These are phyloP conservation scores for Eilema depressum DNA, from an alignment of 2,888 invertebrate species.

Conservation along the genomic window DNA sequence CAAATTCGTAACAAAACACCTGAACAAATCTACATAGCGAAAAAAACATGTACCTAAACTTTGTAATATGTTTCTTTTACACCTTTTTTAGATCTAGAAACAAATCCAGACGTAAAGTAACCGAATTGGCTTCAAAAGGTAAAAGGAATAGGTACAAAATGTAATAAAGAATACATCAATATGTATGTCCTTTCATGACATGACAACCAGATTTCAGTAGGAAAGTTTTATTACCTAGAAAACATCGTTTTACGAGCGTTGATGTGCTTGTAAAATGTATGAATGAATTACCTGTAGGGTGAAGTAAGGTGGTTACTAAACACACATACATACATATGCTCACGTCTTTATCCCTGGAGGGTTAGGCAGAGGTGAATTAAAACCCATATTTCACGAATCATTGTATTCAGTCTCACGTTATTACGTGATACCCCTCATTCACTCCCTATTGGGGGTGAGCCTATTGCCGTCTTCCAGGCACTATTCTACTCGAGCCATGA, in stretches of 20 bases:
- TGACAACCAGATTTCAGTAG: conserved; percentile 16
- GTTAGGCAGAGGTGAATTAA: too few relatives aligned
- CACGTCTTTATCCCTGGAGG: too few relatives aligned
- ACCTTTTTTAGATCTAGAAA: not conserved
- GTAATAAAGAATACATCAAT: conserved; percentile 15
- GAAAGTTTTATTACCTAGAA: not conserved
- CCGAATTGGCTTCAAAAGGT: conserved; percentile 5
- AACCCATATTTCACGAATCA: too few relatives aligned
- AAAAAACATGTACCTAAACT: not conserved
- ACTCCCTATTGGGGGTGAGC: too few relatives aligned
- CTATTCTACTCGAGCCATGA: too few relatives aligned
- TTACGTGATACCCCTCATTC: too few relatives aligned
- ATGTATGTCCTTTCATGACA: not conserved
- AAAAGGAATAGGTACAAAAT: conserved; percentile 6
- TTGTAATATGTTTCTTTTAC: not conserved
- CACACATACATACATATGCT: too few relatives aligned
- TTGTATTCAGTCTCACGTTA: too few relatives aligned
- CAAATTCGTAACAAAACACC: not conserved
- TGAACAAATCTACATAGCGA: too few relatives aligned
- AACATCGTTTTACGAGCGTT: not conserved
- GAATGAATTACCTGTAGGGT: not conserved
- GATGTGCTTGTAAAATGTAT: not conserved
- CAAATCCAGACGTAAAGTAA: conserved; percentile 4
- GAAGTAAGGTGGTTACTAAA: too few relatives aligned
- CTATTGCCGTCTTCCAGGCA: too few relatives aligned